Evolutionary conservation across 2,888 invertebrate species (phyloP).

Genomic region (Aleiodes testaceus): DNA sequence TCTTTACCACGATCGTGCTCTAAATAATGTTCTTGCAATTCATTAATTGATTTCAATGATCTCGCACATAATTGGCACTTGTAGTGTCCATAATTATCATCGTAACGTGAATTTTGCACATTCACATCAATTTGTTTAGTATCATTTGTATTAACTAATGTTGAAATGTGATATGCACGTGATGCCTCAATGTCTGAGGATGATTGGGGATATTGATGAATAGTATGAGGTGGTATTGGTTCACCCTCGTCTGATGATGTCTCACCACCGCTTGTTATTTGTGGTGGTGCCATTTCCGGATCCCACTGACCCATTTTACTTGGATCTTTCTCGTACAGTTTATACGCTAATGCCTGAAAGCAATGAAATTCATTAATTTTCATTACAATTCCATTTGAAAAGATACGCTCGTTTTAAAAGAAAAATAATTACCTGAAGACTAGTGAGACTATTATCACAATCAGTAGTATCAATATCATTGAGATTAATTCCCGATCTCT

Average conservation of each 20-base stretch:
- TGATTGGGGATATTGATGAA: conserved; percentile 52
- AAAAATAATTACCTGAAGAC: conserved; percentile 78
- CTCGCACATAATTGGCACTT: conserved; percentile 66
- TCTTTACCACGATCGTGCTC: conserved; percentile 71
- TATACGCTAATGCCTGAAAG: conserved; percentile 83
- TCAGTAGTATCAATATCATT: conserved; percentile 97
- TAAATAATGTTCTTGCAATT: conserved; percentile 66
- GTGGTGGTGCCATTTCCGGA: conserved; percentile 69
- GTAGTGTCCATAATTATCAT: conserved; percentile 52
- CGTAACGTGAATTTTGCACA: conserved; percentile 29
- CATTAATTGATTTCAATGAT: conserved; percentile 61
- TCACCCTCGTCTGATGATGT: conserved; percentile 77
- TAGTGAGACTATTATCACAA: conserved; percentile 94
- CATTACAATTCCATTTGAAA: too few species aligned
- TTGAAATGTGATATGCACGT: conserved; percentile 63
- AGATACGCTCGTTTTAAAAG: too few species aligned
- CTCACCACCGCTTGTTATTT: conserved; percentile 73
- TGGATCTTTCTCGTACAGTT: conserved; percentile 87
- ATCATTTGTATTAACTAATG: conserved; percentile 55
- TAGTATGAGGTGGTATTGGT: conserved; percentile 61
- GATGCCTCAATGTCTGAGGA: conserved; percentile 45
- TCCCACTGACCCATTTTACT: conserved; percentile 82
- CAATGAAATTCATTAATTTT: not conserved
- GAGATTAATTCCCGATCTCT: conserved; percentile 89
- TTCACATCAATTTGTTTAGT: conserved; percentile 52